Evolutionary conservation across 1,140 invertebrate genomes (phyloP), one percentile per base, ranked within the genome.

Genomic region (Drosophila kohkoa): DNA sequence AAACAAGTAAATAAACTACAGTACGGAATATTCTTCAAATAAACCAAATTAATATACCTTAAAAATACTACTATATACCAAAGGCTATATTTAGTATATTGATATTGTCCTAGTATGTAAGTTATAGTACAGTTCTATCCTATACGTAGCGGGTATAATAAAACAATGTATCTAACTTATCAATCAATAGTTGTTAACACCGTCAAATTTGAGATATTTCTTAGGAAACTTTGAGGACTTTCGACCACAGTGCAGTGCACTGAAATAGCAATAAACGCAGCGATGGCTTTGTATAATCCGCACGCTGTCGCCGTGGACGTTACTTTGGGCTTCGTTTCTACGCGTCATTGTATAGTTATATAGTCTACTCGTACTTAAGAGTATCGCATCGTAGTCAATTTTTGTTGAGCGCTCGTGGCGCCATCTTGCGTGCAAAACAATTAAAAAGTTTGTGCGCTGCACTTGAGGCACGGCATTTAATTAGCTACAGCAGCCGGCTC

Each of bases 361-460:
- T 38, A 58, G 7, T 41, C 30, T 41, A 51, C 52, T 49, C 28
- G 20, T 25, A 25, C 20, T 25, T 25, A 25, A 15, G 30, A 38
- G 8, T 13, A 54, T 52, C 51, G 38, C 51, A 43, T 41, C 25
- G 55, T 28, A 60, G 57, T 75, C 66, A 54, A 70, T 75, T 75
- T 41, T 66, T 72, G 69, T 71, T 13, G 41, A 10, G 5, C 32
- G 70, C 65, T 63, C 16, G 48, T 68, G 80, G 80, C 82, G 66
- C 69, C 82, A 82, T 82, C 80, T 81, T 78, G 85, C 77, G 77
- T 81, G 80, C 59, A 60, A 66, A 77, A 82, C 83, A 83, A 89
- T 88, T 88, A 88, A 77, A 88, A 87, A 88, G 68, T 83, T 88
- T 72, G 66, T 68, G 49, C 74, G 69, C 85, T 87, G 69, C 73